Evolutionary conservation across 2,113 vertebrate species (phyloP).

Genomic region (Tenrec ecaudatus): DNA sequence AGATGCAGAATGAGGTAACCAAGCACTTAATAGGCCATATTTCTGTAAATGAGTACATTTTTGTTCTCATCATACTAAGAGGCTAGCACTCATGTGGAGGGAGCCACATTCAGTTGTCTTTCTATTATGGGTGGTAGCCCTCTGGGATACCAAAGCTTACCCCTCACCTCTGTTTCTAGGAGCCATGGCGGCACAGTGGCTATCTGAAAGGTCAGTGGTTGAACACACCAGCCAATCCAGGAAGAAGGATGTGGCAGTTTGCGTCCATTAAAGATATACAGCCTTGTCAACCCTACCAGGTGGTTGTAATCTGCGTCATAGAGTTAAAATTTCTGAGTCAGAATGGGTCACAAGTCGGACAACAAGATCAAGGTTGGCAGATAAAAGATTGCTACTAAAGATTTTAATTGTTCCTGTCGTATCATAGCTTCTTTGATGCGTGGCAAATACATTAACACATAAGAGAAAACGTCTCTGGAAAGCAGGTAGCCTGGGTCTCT

Average conservation of each 20-base stretch:
- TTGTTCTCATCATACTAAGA: constrained; percentile 19
- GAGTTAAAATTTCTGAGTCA: neutral
- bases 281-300: neutral
- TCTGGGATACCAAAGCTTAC: neutral
- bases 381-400: neutral
- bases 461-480: neutral
- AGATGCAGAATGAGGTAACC: constrained; percentile 49
- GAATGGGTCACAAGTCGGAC: no score
- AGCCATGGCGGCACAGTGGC: neutral
- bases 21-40: constrained; percentile 38
- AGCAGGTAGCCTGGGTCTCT: neutral
- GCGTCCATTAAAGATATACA: neutral
- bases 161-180: neutral
- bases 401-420: constrained; percentile 9
- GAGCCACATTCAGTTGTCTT: neutral
- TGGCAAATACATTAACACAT: neutral
- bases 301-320: neutral
- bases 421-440: neutral
- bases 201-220: neutral
- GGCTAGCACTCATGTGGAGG: neutral
- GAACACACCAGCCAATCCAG: neutral
- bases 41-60: constrained; percentile 29
- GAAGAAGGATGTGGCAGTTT: neutral
- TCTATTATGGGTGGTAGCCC: neutral
- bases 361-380: neutral